Base-by-base conservation (phyloP, 2,888 invertebrate species). In the Nemurella pictetii region DNA sequence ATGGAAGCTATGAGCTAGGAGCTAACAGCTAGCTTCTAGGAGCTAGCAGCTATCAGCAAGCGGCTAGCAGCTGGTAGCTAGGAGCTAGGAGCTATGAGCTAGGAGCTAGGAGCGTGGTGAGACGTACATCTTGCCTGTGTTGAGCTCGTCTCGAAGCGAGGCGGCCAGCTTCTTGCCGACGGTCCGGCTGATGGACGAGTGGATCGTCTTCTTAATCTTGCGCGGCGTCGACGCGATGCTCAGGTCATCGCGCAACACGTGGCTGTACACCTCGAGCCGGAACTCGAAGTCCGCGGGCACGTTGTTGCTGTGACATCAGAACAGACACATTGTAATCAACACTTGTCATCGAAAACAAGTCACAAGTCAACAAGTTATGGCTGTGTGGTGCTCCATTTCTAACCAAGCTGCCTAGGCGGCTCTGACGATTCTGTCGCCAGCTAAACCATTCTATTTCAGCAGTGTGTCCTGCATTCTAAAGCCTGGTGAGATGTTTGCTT, bases 121-220 rank as follows among this genome's bases (percentile, higher is more conserved):
- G 26, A 86, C 89, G 89, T 88, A 92, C 92, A 91, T 90, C 89
- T 92, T 92, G 72, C 90, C 90, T 75, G 87, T 84, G 87, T 91
- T 91, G 9, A 92, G 89, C 88, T 92, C 92, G 87, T 92, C 92
- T 85, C 91, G 90, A 2, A 94, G 89, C 36, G 91, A 91, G 28
- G 93, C 92, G 0, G 93, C 93, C 55, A 94, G 89, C 87, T 93
- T 92, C 88, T 92, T 92, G 0, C 94, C 94, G 12, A 94, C 93
- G 25, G 93, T 93, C 87, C 92, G 91, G 83, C 92, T 92, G 80
- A 93, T 92, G 20, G 93, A 93, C 81, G 92, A 93, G 87, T 93
- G 93, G 85, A 94, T 92, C 15, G 93, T 93, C 86, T 93, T 92
- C 88, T 92, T 92, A 20, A 94, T 91, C 89, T 93, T 93, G 87